Evolutionary conservation across 2,888 invertebrate genomes (phyloP).

Genomic region (Drosophila crucigera): DNA sequence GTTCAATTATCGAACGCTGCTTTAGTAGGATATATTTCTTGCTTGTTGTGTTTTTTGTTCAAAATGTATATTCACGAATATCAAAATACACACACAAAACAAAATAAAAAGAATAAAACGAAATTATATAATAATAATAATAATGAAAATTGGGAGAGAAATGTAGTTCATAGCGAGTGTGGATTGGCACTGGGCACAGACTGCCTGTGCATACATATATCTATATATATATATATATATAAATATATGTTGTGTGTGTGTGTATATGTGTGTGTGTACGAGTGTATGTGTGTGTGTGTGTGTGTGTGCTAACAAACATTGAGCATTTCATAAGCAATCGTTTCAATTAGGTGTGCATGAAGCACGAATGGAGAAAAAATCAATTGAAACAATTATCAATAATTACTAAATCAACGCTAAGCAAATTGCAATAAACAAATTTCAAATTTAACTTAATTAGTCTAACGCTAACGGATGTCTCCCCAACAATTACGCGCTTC

Average conservation of each 20-base stretch:
- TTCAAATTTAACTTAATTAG: constrained; percentile 71
- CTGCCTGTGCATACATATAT: constrained; percentile 19
- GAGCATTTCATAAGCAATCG: constrained; percentile 68
- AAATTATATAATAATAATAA: constrained; percentile 42
- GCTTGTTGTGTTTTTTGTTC: constrained; percentile 24
- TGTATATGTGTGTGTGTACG: constrained; percentile 4
- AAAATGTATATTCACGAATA: constrained; percentile 40
- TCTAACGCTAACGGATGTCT: constrained; percentile 67
- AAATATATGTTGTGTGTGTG: constrained; percentile 3
- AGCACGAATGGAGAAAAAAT: constrained; percentile 12
- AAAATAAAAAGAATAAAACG: constrained; percentile 7
- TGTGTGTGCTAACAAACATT: constrained; percentile 59
- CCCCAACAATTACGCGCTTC: constrained; percentile 56
- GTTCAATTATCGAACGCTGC: constrained; percentile 59
- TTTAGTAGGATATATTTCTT: constrained; percentile 55
- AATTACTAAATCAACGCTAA: constrained; percentile 68
- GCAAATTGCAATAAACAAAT: constrained; percentile 70
- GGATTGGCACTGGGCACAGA: constrained; percentile 68
- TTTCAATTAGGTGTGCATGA: constrained; percentile 37
- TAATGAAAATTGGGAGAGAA: constrained; percentile 23
- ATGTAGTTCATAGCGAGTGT: constrained; percentile 51
- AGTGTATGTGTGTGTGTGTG: constrained; percentile 3
- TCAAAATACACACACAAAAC: constrained; percentile 28
- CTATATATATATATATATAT: neutral
- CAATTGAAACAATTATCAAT: constrained; percentile 58